Percentiles rank a stretch among this genome's conserved stretches.
Conservation (phyloP, 2,888 invertebrate genomes). For the Caenorhabditis virilis region DNA sequence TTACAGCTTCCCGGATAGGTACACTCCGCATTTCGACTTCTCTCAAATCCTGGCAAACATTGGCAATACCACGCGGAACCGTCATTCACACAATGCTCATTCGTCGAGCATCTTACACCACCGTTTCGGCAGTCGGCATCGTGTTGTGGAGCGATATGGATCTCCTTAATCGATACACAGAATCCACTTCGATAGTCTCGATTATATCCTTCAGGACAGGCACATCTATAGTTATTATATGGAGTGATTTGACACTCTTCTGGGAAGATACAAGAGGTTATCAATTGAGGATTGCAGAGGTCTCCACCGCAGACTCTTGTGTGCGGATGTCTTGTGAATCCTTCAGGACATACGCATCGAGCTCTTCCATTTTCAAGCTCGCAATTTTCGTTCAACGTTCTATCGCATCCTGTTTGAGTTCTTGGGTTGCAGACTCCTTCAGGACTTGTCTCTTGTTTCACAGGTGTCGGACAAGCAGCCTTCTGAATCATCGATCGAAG, state of each 20-base stretch:
- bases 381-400: conserved; percentile 64
- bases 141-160: conserved; percentile 48
- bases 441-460: conserved; percentile 31
- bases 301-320: conserved; percentile 67
- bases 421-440: conserved; percentile 61
- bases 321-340: conserved; percentile 65
- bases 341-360: conserved; percentile 62
- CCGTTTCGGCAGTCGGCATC: conserved; percentile 57
- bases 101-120: conserved; percentile 45
- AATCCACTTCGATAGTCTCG: conserved; percentile 61
- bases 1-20: conserved; percentile 65
- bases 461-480: conserved; percentile 62
- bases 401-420: conserved; percentile 66
- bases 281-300: conserved; percentile 66
- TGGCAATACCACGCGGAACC: conserved; percentile 44
- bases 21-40: conserved; percentile 58
- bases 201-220: conserved; percentile 62
- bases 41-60: conserved; percentile 58
- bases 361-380: conserved; percentile 40
- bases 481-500: conserved; percentile 68
- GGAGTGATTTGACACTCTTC: conserved; percentile 62
- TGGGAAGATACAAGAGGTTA: conserved; percentile 64
- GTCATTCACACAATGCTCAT: conserved; percentile 51
- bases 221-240: conserved; percentile 66
- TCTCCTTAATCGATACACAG: conserved; percentile 58